Evolutionary conservation across 2,797 vertebrate species (phyloP), one percentile per base, ranked within the genome.

Genomic region (Rhinogobio ventralis): DNA sequence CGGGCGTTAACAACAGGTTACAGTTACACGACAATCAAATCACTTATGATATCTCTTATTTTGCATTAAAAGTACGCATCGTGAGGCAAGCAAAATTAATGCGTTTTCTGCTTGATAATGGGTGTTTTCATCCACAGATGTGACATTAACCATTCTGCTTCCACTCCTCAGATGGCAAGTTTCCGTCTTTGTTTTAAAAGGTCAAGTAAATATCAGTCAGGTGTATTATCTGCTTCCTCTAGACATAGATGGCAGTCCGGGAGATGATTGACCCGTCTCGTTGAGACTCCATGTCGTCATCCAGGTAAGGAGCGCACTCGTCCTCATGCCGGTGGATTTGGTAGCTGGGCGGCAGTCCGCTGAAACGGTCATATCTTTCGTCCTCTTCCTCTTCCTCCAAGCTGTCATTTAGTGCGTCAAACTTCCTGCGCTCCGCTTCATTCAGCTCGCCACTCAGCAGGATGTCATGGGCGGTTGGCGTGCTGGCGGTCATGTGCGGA

Each of bases 281-380:
- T 88, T 97, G 97, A 10, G 97, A 97, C 92, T 98, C 97, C 97
- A 97, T 97, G 92, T 97, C 96, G 13, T 95, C 94, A 1, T 94
- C 94, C 0, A 96, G 92, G 87, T 95, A 95, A 66, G 87, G 90
- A 9, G 89, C 89, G 82, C 90, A 85, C 33, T 85, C 84, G 7
- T 83, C 76, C 25, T 78, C 90, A 45, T 89, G 90, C 57, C 88
- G 85, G 87, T 91, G 92, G 42, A 93, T 89, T 51, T 91, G 94
- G 69, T 95, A 86, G 85, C 93, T 86, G 57, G 93, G 92, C 23
- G 86, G 78, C 46, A 94, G 15, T 89, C 85, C 62, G 19, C 64
- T 0, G 89, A 90, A 4, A 86, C 91, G 0, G 89, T 85, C 51
- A 80, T 84, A 87, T 84, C 88, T 42, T 36, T 79, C 86, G 14